These are phyloP conservation scores for Hippopotamyrus pictus DNA, from an alignment of 2,797 vertebrate genomes.

Conservation along the genomic window DNA sequence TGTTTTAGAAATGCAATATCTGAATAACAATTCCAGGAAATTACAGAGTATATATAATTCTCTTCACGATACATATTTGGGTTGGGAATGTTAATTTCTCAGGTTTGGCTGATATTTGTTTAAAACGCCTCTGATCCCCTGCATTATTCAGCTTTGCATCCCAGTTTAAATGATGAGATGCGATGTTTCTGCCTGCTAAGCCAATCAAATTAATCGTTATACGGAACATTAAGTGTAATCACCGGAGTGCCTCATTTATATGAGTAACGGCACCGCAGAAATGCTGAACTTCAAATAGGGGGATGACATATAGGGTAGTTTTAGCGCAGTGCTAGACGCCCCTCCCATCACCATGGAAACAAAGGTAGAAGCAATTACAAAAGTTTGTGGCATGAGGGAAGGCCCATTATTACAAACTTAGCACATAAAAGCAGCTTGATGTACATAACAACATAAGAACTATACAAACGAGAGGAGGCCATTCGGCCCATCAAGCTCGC, in stretches of 20 bases:
- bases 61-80: neutral
- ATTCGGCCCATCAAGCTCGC: no score
- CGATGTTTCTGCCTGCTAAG: neutral
- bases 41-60: neutral
- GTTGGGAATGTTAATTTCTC: neutral
- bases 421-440: neutral
- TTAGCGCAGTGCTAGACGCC: neutral
- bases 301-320: neutral
- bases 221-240: constrained; percentile 12
- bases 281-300: neutral
- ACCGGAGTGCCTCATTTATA: neutral
- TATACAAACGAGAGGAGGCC: no score
- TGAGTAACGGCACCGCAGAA: neutral
- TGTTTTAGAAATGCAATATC: neutral
- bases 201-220: constrained; percentile 9
- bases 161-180: neutral
- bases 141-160: neutral
- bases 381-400: neutral
- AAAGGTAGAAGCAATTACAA: neutral
- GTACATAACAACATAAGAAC: no score
- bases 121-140: neutral
- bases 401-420: neutral
- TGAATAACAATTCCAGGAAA: neutral
- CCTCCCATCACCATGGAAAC: neutral
- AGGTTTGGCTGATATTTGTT: neutral